phyloP scores from a whole-genome alignment of 2,113 vertebrate genomes.

The Pomatostomus ruficeps region DNA sequence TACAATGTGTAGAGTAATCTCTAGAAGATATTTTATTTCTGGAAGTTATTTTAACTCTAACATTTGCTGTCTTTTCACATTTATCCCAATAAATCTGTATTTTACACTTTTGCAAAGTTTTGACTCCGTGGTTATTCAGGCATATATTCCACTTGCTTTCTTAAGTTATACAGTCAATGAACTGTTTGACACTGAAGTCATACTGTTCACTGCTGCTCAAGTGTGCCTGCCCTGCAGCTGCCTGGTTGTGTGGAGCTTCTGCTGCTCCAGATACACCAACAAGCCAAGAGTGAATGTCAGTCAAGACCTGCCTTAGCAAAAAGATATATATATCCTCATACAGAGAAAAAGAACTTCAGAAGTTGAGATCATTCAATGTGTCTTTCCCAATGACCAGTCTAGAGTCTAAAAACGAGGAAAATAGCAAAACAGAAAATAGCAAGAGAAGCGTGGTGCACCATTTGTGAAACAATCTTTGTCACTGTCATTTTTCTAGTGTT shows the following conservation, averaged over 20 bases:
- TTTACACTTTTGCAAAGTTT: not conserved
- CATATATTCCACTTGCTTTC: not conserved
- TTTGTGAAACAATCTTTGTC: not conserved
- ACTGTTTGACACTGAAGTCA: conserved; percentile 5
- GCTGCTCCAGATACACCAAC: not conserved
- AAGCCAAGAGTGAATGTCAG: not conserved
- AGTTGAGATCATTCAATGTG: not conserved
- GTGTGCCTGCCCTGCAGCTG: not conserved
- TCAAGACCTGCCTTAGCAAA: not conserved
- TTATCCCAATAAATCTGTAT: not conserved
- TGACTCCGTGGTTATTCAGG: not conserved
- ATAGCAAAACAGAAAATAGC: not conserved
- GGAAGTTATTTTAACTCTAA: not conserved
- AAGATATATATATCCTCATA: not conserved
- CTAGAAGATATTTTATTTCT: not conserved
- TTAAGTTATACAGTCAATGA: not conserved
- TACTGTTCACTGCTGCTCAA: not conserved
- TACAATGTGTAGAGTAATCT: not conserved
- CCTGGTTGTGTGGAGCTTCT: not conserved
- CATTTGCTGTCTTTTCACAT: not conserved
- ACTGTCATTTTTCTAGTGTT: not conserved
- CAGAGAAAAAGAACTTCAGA: not conserved
- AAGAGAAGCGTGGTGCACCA: not conserved
- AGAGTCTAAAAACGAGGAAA: not conserved
- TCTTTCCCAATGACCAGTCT: not conserved